A percentile compares a stretch with the other conserved stretches of the same genome.
These are phyloP conservation scores for Cyanistes caeruleus DNA, from an alignment of 2,113 vertebrate species.

Conservation along the genomic window DNA sequence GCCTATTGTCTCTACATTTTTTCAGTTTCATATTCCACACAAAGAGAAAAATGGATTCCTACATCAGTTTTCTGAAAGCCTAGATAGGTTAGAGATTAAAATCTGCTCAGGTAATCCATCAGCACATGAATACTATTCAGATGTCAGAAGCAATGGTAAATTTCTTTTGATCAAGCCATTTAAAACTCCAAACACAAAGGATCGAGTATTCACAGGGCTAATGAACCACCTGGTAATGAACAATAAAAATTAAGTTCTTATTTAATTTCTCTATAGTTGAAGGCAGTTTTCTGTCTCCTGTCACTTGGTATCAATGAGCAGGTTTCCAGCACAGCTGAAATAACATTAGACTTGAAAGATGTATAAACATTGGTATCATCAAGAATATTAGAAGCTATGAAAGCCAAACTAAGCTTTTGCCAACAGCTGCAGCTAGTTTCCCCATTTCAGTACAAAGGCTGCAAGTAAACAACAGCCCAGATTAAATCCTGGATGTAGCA, in stretches of 20 bases:
- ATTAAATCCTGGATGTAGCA: not conserved
- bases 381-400: slow-evolving; percentile 6
- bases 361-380: not conserved
- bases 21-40: not conserved
- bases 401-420: slow-evolving; percentile 10
- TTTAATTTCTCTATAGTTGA: not conserved
- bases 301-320: not conserved
- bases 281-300: not conserved
- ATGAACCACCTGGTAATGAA: not conserved
- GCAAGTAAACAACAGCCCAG: not conserved
- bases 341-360: not conserved
- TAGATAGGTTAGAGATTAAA: not conserved
- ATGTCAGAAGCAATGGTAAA: not conserved
- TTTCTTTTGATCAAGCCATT: not conserved
- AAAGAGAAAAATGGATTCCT: not conserved
- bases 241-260: not conserved
- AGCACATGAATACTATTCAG: not conserved
- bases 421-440: not conserved
- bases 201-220: not conserved
- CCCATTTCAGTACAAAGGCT: not conserved
- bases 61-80: not conserved
- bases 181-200: not conserved
- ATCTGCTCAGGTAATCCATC: not conserved
- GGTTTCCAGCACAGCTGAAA: slow-evolving; percentile 21
- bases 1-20: not conserved